Percentiles rank a stretch among this genome's conserved stretches.
Conservation (phyloP, 2,797 vertebrate genomes). For the Tapirus indicus region DNA sequence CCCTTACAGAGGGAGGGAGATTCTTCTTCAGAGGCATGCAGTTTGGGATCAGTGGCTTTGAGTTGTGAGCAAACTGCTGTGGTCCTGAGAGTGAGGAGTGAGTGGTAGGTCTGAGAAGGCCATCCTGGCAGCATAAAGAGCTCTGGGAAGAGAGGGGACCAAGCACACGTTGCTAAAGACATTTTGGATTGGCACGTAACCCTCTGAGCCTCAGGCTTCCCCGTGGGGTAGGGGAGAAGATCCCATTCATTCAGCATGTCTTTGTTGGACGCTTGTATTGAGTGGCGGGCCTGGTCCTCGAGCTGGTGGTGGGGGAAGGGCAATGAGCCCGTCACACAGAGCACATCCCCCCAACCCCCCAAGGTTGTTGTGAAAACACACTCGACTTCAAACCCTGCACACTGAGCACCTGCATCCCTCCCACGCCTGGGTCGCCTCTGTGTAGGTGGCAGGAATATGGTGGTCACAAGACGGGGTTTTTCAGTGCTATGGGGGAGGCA, state of each 20-base stretch:
- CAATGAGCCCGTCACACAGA: not conserved
- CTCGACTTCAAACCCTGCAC: not conserved
- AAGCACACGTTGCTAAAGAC: not conserved
- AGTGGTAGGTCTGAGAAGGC: not conserved
- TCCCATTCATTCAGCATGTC: not conserved
- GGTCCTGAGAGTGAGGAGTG: not conserved
- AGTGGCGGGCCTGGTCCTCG: not conserved
- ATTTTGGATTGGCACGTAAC: not conserved
- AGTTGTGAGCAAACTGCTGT: not conserved
- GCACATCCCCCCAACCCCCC: fast-evolving
- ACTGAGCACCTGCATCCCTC: not conserved
- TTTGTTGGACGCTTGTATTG: not conserved
- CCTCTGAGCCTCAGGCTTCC: not conserved
- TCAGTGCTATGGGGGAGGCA: not conserved
- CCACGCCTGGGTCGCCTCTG: not conserved
- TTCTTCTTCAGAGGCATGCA: not conserved
- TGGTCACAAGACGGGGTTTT: not conserved
- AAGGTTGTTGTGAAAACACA: not conserved
- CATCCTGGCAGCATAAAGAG: not conserved
- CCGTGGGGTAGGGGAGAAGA: not conserved
- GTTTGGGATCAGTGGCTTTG: not conserved
- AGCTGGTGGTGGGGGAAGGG: not conserved
- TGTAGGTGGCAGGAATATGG: not conserved
- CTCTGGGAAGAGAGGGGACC: not conserved
- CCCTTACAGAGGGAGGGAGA: not conserved